A percentile compares a stretch with the other conserved stretches of the same genome.
Conservation (phyloP, 2,113 vertebrate species). For the Microtus pennsylvanicus region DNA sequence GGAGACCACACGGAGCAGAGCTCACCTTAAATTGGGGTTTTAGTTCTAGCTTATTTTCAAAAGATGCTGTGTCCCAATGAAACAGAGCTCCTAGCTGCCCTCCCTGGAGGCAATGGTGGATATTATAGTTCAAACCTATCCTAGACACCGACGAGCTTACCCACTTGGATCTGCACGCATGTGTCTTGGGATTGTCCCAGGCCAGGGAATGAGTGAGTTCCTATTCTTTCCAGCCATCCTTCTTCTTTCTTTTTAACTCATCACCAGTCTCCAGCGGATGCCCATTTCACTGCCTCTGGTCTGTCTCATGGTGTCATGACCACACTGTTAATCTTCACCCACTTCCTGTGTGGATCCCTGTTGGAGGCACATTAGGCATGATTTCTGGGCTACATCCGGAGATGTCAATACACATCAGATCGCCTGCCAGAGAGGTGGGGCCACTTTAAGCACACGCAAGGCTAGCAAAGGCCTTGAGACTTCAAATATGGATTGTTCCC, state of each 20-base stretch:
- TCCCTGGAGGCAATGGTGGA: not conserved
- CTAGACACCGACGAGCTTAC: not conserved
- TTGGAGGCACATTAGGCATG: accelerated
- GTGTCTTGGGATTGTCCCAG: not conserved
- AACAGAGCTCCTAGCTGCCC: not conserved
- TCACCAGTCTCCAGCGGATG: accelerated
- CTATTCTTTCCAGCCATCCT: accelerated
- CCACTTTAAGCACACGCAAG: accelerated
- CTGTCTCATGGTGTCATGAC: not conserved
- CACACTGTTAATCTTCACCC: accelerated
- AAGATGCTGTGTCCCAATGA: not conserved
- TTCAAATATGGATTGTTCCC: not conserved
- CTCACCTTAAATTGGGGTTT: not conserved
- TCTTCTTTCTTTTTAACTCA: no score
- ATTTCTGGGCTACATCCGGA: not conserved
- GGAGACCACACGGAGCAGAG: not conserved
- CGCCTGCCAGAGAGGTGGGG: not conserved
- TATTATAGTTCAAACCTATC: no score
- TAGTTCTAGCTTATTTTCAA: not conserved
- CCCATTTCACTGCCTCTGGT: not conserved
- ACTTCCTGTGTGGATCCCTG: accelerated
- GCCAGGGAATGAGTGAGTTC: not conserved
- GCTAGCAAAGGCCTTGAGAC: not conserved
- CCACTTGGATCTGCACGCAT: not conserved
- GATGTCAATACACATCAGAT: accelerated